These are phyloP conservation scores for Mormoops blainvillei DNA, from an alignment of 2,113 vertebrate species.

Conservation along the genomic window DNA sequence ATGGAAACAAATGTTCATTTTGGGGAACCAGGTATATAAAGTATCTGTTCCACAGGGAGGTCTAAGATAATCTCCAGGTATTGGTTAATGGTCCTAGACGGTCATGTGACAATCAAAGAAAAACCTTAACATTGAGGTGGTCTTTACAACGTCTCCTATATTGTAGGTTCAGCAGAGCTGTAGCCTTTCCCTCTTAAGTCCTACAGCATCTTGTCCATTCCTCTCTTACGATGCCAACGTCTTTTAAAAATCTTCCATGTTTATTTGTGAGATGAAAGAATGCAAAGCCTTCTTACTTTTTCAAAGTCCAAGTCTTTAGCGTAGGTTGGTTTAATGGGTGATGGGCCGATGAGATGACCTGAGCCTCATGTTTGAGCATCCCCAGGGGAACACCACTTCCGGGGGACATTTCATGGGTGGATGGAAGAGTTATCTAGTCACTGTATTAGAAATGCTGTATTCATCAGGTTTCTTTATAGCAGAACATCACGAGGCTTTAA, in stretches of 20 bases:
- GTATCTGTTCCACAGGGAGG: not conserved
- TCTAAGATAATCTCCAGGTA: not conserved
- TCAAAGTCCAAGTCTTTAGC: not conserved
- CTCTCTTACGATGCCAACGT: not conserved
- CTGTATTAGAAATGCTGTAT: not conserved
- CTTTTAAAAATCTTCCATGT: not conserved
- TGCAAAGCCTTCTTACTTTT: not conserved
- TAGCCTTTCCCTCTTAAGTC: not conserved
- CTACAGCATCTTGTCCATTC: not conserved
- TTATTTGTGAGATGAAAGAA: not conserved
- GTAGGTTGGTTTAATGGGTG: not conserved
- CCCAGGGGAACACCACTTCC: not conserved
- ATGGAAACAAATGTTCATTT: not conserved
- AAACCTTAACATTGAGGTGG: not conserved
- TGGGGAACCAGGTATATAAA: not conserved
- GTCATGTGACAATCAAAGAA: not conserved
- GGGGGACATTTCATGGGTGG: not conserved
- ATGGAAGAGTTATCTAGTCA: not conserved
- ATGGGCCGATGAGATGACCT: not conserved
- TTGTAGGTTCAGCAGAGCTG: not conserved
- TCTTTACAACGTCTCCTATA: not conserved
- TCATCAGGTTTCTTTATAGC: not conserved
- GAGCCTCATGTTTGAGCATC: not conserved
- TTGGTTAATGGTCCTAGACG: not conserved
- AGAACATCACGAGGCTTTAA: not conserved